These are phyloP conservation scores for Papilio polyxenes DNA, from an alignment of 1,140 invertebrate genomes.

Conservation along the genomic window DNA sequence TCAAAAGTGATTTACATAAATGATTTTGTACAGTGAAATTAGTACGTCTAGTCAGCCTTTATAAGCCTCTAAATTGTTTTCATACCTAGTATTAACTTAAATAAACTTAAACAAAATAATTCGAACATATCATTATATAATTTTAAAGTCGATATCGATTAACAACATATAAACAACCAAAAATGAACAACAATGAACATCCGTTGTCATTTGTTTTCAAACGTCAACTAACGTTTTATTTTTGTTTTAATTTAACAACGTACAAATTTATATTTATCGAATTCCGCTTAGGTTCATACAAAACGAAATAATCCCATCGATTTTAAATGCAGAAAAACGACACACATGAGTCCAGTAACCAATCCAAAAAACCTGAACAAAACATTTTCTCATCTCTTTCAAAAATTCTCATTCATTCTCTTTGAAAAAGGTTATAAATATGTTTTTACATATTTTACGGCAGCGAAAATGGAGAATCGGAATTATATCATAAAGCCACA, in stretches of 20 bases:
- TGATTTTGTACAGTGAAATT: slow-evolving; percentile 35
- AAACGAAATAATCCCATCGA: neutral
- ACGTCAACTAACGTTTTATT: neutral
- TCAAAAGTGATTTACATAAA: slow-evolving; percentile 3
- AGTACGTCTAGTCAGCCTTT: slow-evolving; percentile 52
- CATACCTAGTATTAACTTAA: slow-evolving; percentile 19
- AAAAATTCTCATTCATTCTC: no score
- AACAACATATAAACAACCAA: neutral
- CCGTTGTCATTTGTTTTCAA: no score
- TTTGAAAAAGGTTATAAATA: no score
- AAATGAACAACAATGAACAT: no score
- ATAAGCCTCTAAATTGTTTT: slow-evolving; percentile 44
- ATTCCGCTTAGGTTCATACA: no score
- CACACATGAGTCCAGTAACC: no score
- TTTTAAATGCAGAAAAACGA: neutral
- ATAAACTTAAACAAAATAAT: slow-evolving; percentile 21
- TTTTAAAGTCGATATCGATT: neutral
- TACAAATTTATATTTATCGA: neutral
- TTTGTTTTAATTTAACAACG: neutral
- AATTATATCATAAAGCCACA: no score
- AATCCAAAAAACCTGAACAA: no score
- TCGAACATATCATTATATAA: neutral
- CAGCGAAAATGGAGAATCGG: no score
- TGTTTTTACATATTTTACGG: no score
- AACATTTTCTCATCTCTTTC: no score